Evolutionary conservation across 2,797 vertebrate species (phyloP), one percentile per base, ranked within the genome.

Genomic region (Lacerta agilis): DNA sequence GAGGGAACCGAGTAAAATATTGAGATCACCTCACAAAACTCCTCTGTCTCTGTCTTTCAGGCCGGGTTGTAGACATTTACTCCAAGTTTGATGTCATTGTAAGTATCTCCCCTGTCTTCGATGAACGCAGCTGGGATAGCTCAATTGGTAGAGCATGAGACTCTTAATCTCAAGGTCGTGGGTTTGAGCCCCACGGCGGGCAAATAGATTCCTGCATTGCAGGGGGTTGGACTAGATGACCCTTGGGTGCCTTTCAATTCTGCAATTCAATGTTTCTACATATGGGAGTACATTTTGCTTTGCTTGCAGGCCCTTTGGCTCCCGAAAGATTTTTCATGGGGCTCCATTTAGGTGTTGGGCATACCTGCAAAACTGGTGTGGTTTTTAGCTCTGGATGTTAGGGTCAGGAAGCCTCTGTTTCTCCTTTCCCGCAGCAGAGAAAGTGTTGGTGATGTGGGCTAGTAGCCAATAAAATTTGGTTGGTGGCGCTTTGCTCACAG

Each of bases 21-120:
- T 61, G 25, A 13, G 6, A 6, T 9, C 78, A 67, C 20, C 90
- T 94, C 43, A 89, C 78, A 93, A 72, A 17, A 90, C 90, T 20
- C 27, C 0, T 13, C 0, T 13, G 38, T 25, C 79, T 91, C 72
- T 80, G 91, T 38, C 89, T 90, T 76, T 77, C 93, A 99, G 99
- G 99, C 71, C 98, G 97, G 72, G 99, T 99, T 91, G 98, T 99
- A 92, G 99, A 99, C 94, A 99, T 99, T 93, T 99, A 99, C 96
- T 99, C 99, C 85, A 99, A 99, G 94, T 99, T 99, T 92, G 99
- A 99, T 25, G 99, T 99, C 79, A 99, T 99, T 91, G 99, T 99
- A 97, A 99, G 99, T 99, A 91, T 88, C 0, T 41, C 61, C 29
- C 33, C 23, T 5, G 38, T 27, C 29, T 75, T 80, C 36, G 55